Base-by-base conservation (phyloP, 37 sponge, comb jelly and placozoan species). In the Hexactinellida sp. region DNA sequence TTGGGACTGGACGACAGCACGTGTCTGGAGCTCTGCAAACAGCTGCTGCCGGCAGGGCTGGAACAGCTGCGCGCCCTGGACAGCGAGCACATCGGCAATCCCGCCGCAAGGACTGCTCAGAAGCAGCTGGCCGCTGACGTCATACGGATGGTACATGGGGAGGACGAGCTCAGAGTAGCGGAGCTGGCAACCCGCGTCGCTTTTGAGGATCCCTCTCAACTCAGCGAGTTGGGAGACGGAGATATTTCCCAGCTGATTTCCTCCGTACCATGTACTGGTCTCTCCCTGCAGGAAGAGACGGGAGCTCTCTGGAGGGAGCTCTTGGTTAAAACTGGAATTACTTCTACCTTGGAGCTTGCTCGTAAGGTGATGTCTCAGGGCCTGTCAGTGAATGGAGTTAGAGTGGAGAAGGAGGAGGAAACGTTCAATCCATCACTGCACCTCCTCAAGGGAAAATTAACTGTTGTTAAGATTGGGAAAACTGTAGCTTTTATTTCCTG, bases 101-200 rank as follows among this genome's bases (percentile, higher is more conserved):
- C 89, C 23, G 87, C 87, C 25, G 82, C 83, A 13, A 83, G 52
- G 37, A 36, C 84, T 36, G 91, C 90, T 23, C 95, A 94, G 85
- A 92, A 88, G 83, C 41, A 71, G 7, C 84, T 94, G 52, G 95
- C 92, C 39, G 83, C 90, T 85, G 37, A 90, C 37, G 88, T 94
- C 54, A 92, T 91, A 0, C 82, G 87, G 36, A 54, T 92, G 47
- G 91, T 94, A 0, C 95, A 94, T 88, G 95, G 95, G 83, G 89
- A 91, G 90, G 47, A 88, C 87, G 35, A 10, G 54, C 9, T 82
- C 35, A 39, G 36, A 24, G 5, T 30, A 37, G n/a, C 32, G 19
- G 84, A 37, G 41, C 21, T 39, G 41, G 38, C 41, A 37, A 19
- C 32, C 52, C 10, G 85, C 39, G 30, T 32, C 85, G 36, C 85